Evolutionary conservation across 2,888 invertebrate species (phyloP), one percentile per base, ranked within the genome.

Genomic region (Loripinus fragilis): DNA sequence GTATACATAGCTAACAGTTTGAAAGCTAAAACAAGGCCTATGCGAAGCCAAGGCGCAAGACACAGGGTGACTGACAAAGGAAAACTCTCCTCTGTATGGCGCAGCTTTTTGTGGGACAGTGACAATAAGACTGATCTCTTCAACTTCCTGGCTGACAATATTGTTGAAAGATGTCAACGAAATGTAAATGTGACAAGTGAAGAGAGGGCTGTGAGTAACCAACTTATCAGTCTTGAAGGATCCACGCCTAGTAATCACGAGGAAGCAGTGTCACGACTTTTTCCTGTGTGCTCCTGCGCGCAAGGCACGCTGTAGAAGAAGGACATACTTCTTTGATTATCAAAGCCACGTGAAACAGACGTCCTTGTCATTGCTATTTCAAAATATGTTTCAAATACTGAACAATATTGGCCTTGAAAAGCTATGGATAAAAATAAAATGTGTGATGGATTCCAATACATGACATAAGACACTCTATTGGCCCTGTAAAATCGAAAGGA

Each of bases 101-200:
- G 76, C 20, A 30, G 8, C 8, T 80, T 64, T 68, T 83, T 38
- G 15, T 67, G 83, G 42, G 65, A 52, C 0, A 67, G 77, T 60
- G 71, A 78, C 12, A 85, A 85, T 76, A 85, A 83, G 50, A 76
- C 41, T 48, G 85, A 85, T 52, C 74, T 83, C 33, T 83, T 85
- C 48, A 33, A 48, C 3, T 78, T 67, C 52, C 41, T 75, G 25
- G 75, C 78, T 25, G 64, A 30, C 50, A 65, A 30, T 10, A 67
- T 41, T 64, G 65, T 50, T 55, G 17, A 65, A 23, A 20, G 17
- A 17, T 66, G 73, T 65, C 30, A 3, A 66, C 1, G 66, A 15
- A 66, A 66, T 60, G 38, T 65, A 3, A 65, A 38, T 33, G 28
- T 50, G 30, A 67, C 45, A 3, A 66, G 50, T n/a, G 23, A 33